Conservation (phyloP, 2,113 vertebrate genomes). For the Crypturellus undulatus region DNA sequence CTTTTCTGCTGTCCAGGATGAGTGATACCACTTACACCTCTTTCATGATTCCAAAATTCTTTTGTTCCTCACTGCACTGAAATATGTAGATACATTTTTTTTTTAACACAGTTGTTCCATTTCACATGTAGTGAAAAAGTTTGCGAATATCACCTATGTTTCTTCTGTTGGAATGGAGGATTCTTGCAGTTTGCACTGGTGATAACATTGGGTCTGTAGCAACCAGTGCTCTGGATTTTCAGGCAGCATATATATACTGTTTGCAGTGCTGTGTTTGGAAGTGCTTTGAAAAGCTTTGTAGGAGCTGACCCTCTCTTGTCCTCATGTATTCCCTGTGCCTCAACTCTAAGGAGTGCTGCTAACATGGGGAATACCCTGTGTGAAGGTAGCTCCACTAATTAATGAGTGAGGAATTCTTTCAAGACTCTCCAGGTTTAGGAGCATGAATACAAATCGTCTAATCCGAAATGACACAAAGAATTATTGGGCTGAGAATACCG, state of each 20-base stretch:
- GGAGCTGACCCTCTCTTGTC: not conserved
- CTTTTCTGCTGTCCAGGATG: not conserved
- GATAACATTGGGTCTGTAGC: not conserved
- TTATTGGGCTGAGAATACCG: not conserved
- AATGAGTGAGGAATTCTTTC: not conserved
- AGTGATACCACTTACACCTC: not conserved
- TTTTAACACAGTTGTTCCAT: not conserved
- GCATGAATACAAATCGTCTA: not conserved
- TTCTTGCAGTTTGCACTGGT: not conserved
- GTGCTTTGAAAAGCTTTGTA: not conserved
- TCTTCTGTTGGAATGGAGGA: not conserved
- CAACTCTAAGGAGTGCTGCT: not conserved
- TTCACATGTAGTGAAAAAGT: fast-evolving
- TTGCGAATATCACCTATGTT: not conserved
- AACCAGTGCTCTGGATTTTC: not conserved
- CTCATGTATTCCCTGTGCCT: not conserved
- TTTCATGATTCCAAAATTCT: not conserved
- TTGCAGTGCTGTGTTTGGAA: not conserved
- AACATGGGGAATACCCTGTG: not conserved
- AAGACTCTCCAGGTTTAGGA: not conserved
- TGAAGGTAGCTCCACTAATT: not conserved
- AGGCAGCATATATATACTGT: not conserved
- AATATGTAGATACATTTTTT: not conserved
- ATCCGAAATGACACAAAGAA: not conserved
- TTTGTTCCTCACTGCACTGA: not conserved